Percentiles rank a stretch among this genome's conserved stretches.
Evolutionary conservation across 2,888 invertebrate genomes (phyloP).

Genomic region (Spatulosminthurus flaviceps): DNA sequence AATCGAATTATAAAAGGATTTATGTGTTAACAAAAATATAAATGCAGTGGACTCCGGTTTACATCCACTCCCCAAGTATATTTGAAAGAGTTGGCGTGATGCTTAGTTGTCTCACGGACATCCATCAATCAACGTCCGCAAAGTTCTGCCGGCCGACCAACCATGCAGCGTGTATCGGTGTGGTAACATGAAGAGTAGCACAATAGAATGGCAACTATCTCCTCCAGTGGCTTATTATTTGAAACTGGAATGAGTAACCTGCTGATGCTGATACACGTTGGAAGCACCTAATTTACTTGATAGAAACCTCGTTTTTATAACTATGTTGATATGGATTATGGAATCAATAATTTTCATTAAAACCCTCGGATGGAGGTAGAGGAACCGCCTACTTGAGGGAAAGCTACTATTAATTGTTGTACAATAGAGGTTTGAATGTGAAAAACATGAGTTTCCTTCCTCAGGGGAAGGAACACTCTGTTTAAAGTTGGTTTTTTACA

Average conservation of each 20-base stretch:
- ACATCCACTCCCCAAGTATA: not conserved
- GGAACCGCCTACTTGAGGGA: not conserved
- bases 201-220: not conserved
- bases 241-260: not conserved
- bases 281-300: not conserved
- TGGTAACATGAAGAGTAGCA: not conserved
- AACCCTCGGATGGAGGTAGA: not conserved
- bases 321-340: not conserved
- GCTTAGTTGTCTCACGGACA: not conserved
- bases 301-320: not conserved
- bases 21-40: slow-evolving; percentile 8
- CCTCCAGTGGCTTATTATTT: not conserved
- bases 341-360: slow-evolving; percentile 14
- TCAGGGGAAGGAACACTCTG: not conserved
- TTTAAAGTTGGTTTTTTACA: not conserved
- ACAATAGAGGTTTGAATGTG: not conserved
- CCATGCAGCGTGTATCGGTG: not conserved
- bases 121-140: slow-evolving; percentile 11
- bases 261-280: not conserved
- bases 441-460: not conserved
- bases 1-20: slow-evolving; percentile 18
- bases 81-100: slow-evolving; percentile 3
- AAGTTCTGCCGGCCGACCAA: not conserved
- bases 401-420: slow-evolving; percentile 3
- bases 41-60: slow-evolving; percentile 13